phyloP scores from a whole-genome alignment of 2,113 vertebrate genomes.

The Callipepla squamata region DNA sequence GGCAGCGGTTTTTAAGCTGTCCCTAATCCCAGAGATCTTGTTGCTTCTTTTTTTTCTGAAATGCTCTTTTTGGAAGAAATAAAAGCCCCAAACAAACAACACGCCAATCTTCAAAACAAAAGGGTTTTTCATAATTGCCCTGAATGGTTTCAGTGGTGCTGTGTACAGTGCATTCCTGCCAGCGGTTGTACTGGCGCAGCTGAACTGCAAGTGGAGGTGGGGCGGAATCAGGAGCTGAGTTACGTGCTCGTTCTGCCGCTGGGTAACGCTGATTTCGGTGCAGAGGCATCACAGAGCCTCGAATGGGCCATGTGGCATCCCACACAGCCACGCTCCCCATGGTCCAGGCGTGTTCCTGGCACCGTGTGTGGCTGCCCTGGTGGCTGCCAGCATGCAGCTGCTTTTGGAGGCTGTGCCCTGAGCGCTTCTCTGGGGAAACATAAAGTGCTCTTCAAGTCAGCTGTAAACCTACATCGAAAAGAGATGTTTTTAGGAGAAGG shows the following conservation, averaged over 20 bases:
- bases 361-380: background rate
- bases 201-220: background rate
- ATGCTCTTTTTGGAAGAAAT: background rate
- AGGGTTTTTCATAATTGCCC: background rate
- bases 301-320: background rate
- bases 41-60: background rate
- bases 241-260: background rate
- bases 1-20: rapidly evolving
- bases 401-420: background rate
- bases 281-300: background rate
- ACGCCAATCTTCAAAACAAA: background rate
- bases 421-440: background rate
- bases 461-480: background rate
- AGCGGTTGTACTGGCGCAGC: background rate
- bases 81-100: too few relatives aligned
- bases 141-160: background rate
- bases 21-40: background rate
- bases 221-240: background rate
- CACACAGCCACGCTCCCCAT: background rate
- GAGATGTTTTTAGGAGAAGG: background rate
- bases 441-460: background rate
- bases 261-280: background rate
- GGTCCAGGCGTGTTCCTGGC: background rate
- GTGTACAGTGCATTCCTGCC: background rate
- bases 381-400: background rate